These are phyloP conservation scores for Acronicta leporina DNA, from an alignment of 2,888 invertebrate species.

Conservation along the genomic window DNA sequence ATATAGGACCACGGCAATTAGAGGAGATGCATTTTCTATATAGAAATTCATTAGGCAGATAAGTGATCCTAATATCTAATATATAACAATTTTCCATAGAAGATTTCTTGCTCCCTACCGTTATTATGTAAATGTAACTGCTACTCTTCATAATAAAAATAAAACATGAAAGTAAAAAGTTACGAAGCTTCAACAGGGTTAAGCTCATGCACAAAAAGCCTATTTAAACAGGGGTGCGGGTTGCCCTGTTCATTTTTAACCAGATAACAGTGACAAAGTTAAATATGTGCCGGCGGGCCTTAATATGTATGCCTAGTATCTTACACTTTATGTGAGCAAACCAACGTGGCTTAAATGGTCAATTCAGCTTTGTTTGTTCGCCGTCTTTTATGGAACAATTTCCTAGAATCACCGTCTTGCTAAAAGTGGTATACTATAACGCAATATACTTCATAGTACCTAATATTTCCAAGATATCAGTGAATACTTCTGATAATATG, in stretches of 20 bases:
- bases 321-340: background rate
- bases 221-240: constrained; percentile 41
- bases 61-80: no score
- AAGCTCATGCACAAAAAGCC: constrained; percentile 46
- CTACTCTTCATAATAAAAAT: constrained; percentile 17
- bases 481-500: background rate
- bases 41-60: no score
- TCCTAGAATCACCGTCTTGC: constrained; percentile 16
- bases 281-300: constrained; percentile 35
- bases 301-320: constrained; percentile 6
- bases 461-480: constrained; percentile 1
- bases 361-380: constrained; percentile 17
- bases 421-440: constrained; percentile 15
- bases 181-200: constrained; percentile 31
- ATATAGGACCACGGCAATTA: no score
- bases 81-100: no score
- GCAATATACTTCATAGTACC: constrained; percentile 16
- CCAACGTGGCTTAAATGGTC: constrained; percentile 17
- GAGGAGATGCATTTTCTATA: no score
- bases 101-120: no score
- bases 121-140: no score
- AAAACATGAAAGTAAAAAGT: constrained; percentile 37
- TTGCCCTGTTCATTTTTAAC: constrained; percentile 39
- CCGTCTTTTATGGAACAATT: constrained; percentile 14
- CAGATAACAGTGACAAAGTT: constrained; percentile 48